A percentile compares a stretch with the other conserved stretches of the same genome.
These are phyloP conservation scores for Cerceris rybyensis DNA, from an alignment of 2,888 invertebrate genomes.

Conservation along the genomic window DNA sequence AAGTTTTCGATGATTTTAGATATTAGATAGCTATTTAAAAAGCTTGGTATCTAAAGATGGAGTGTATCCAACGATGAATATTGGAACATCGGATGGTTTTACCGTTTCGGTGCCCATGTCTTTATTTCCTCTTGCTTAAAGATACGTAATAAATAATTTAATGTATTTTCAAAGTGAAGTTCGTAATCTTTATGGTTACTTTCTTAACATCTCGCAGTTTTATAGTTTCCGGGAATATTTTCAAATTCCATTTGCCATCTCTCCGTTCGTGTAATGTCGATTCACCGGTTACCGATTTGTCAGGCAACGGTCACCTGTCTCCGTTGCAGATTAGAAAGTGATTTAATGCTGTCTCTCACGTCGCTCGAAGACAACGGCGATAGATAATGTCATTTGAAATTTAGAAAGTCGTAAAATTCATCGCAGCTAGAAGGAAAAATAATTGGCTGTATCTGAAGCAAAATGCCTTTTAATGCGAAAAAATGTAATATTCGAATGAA, in stretches of 20 bases:
- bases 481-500: no score
- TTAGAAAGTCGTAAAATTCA: conserved; percentile 52
- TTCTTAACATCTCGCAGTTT: neutral
- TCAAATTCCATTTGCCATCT: neutral
- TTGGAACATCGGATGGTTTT: no score
- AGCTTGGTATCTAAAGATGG: no score
- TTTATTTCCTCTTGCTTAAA: no score
- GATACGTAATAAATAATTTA: no score
- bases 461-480: neutral
- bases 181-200: no score
- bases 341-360: conserved; percentile 23
- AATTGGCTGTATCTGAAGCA: neutral
- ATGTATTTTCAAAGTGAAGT: no score
- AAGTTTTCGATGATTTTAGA: no score
- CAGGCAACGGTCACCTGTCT: conserved; percentile 19
- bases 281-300: conserved; percentile 26
- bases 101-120: no score
- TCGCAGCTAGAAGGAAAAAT: conserved; percentile 10
- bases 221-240: neutral
- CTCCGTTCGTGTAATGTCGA: conserved; percentile 12
- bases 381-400: conserved; percentile 32
- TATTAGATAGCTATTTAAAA: no score
- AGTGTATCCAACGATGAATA: no score
- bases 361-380: conserved; percentile 12
- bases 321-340: conserved; percentile 51